These are phyloP conservation scores for Parochlus steinenii DNA, from an alignment of 2,888 invertebrate genomes.

Conservation along the genomic window DNA sequence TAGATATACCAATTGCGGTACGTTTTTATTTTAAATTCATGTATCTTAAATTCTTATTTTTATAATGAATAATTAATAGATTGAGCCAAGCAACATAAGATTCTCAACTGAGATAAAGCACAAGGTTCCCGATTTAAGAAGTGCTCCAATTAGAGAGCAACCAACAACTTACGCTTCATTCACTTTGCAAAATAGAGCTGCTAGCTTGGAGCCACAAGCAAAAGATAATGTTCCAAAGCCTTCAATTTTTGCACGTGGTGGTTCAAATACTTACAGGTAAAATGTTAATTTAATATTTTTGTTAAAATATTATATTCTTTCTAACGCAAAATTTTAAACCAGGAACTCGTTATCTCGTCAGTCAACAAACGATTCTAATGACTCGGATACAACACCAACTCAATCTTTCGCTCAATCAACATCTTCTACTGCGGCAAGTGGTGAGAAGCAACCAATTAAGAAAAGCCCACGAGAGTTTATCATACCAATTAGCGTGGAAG, in stretches of 20 bases:
- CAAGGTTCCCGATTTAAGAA: conserved; percentile 32
- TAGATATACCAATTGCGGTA: background rate
- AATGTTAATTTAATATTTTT: background rate
- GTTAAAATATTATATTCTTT: conserved; percentile 15
- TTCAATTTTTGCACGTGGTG: conserved; percentile 24
- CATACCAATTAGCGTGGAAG: conserved; percentile 85
- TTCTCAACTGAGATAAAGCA: conserved; percentile 45
- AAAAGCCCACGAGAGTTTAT: conserved; percentile 83
- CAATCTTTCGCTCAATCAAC: conserved; percentile 26
- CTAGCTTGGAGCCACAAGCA: conserved; percentile 37
- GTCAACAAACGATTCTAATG: conserved; percentile 47
- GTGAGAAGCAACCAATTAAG: conserved; percentile 53
- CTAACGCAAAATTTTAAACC: conserved; percentile 28
- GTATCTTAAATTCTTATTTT: background rate
- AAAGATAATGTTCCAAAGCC: conserved; percentile 47
- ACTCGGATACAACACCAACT: conserved; percentile 43
- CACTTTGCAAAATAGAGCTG: conserved; percentile 31
- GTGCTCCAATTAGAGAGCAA: conserved; percentile 28
- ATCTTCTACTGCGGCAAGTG: conserved; percentile 23
- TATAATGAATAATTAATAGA: background rate
- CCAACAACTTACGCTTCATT: conserved; percentile 25
- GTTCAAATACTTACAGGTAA: conserved; percentile 23
- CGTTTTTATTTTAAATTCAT: background rate
- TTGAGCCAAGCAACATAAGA: conserved; percentile 27
- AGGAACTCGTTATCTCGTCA: conserved; percentile 37